Conservation (phyloP, 2,888 invertebrate genomes). For the Chymomyza procnemis region DNA sequence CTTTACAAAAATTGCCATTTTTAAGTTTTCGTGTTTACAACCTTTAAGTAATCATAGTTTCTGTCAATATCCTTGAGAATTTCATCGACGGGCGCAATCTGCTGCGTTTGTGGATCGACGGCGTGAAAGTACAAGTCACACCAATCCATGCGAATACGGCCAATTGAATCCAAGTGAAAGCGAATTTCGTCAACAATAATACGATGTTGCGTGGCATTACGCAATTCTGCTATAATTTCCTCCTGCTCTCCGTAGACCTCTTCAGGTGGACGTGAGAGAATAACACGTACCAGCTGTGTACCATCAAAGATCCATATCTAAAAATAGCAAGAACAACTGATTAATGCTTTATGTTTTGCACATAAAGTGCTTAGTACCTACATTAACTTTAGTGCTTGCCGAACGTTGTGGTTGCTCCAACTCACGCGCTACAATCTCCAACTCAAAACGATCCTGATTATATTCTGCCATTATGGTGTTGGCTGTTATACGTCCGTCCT, state of each 20-base stretch:
- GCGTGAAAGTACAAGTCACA: slow-evolving; percentile 92
- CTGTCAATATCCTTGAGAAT: slow-evolving; percentile 90
- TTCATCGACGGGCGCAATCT: slow-evolving; percentile 87
- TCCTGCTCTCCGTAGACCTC: slow-evolving; percentile 86
- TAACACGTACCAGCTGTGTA: slow-evolving; percentile 89
- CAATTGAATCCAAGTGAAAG: slow-evolving; percentile 84
- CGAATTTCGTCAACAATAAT: slow-evolving; percentile 89
- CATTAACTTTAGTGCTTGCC: slow-evolving; percentile 87
- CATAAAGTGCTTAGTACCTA: slow-evolving; percentile 78
- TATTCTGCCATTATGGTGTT: slow-evolving; percentile 92
- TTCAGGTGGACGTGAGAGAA: slow-evolving; percentile 88
- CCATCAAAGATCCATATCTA: slow-evolving; percentile 95
- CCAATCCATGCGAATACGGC: slow-evolving; percentile 81
- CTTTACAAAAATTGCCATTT: background rate
- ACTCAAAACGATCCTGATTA: slow-evolving; percentile 90
- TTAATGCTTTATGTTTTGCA: background rate
- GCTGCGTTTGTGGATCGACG: slow-evolving; percentile 86
- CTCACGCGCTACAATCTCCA: slow-evolving; percentile 91
- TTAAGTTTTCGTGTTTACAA: slow-evolving; percentile 41
- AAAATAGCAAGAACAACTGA: slow-evolving; percentile 5
- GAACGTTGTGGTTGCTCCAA: slow-evolving; percentile 87
- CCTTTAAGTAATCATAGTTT: slow-evolving; percentile 90
- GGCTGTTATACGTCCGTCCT: slow-evolving; percentile 80
- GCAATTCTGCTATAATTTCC: slow-evolving; percentile 85
- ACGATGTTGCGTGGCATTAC: slow-evolving; percentile 86